Percentiles rank a stretch among this genome's conserved stretches.
Evolutionary conservation across 1,140 invertebrate genomes (phyloP).

Genomic region (Asobara japonica): DNA sequence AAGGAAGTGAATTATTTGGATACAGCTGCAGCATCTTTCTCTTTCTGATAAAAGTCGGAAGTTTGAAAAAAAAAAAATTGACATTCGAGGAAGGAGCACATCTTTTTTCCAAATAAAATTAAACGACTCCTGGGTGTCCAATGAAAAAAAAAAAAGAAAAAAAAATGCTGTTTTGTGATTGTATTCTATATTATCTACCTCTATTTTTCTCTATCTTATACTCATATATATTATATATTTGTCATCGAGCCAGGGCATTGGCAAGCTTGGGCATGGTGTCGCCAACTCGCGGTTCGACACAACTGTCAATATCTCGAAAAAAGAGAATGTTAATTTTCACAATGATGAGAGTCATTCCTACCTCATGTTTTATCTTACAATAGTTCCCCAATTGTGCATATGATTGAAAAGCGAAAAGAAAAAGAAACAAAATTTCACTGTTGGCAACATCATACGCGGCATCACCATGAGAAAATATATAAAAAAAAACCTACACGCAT

Average conservation of each 20-base stretch:
- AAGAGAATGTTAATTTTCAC: no score
- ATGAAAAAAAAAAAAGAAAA: neutral
- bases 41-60: constrained; percentile 45
- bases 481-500: constrained; percentile 58
- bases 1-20: constrained; percentile 50
- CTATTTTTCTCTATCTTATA: constrained; percentile 18
- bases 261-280: constrained; percentile 72
- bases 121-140: constrained; percentile 39
- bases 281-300: constrained; percentile 60
- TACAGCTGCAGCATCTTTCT: constrained; percentile 59
- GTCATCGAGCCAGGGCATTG: constrained; percentile 83
- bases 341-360: neutral
- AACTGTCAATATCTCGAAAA: neutral
- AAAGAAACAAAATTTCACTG: constrained; percentile 31
- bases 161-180: constrained; percentile 20
- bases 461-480: constrained; percentile 55
- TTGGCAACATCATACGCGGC: constrained; percentile 66
- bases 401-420: neutral
- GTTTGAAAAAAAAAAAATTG: constrained; percentile 46
- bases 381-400: neutral
- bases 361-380: neutral
- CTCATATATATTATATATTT: constrained; percentile 39
- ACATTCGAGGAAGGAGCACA: constrained; percentile 58
- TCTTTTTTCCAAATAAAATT: constrained; percentile 51
- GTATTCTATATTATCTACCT: constrained; percentile 27